Evolutionary conservation across 2,888 invertebrate species (phyloP), one percentile per base, ranked within the genome.

Genomic region (Anagyrus pseudococci): DNA sequence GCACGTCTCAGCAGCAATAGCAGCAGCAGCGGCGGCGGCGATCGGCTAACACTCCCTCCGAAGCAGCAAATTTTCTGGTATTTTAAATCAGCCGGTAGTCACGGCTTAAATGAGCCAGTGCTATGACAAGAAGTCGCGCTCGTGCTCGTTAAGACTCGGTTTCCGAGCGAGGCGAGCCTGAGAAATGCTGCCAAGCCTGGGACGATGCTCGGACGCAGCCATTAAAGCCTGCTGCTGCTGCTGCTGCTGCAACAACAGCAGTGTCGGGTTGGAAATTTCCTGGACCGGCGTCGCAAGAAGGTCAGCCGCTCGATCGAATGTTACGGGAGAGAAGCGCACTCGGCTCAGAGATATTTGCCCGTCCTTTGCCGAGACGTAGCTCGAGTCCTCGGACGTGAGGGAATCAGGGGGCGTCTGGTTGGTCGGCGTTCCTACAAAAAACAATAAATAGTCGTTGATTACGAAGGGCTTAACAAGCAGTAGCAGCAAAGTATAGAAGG

Each of bases 341-440:
- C 75, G 76, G 67, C 77, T 72, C 53, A 79, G 75, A 13, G 78
- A 78, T 57, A 79, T 61, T 89, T 84, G 62, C 90, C 93, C 84
- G 73, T 92, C 93, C 73, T 92, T 86, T 19, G 94, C 94, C 8
- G 94, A 94, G 70, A 93, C 88, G 79, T 94, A 95, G 46, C 93
- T 93, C 74, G 92, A 92, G 75, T 94, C 94, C 72, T 95, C 95
- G 73, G 93, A 92, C 0, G 92, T 90, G 64, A 93, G 76, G 69
- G 92, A 92, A 72, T 93, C 94, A 0, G 93, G 93, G 0, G 94
- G 93, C 6, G 94, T 93, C 1, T 91, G 91, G 78, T 92, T 91
- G 0, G 92, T 91, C 19, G 93, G 92, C 0, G 92, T 92, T 17
- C 86, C 67, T 67, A 47, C 20, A 19, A 26, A 8, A 37, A n/a